phyloP scores from a whole-genome alignment of 2,797 vertebrate genomes.

The Serranus cabrilla region DNA sequence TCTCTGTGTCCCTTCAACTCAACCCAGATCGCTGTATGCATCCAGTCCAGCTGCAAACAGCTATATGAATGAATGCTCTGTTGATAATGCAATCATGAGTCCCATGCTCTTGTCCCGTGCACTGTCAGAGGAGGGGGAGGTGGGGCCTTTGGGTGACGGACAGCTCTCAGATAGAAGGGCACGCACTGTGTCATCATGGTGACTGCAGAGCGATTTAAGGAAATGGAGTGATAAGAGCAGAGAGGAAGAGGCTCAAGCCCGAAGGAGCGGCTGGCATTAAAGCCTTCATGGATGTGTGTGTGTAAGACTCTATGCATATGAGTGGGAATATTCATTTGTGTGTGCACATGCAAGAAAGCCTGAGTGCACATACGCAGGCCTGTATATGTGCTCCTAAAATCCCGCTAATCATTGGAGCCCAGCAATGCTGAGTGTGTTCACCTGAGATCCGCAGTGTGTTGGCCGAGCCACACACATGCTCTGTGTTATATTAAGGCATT shows the following conservation, averaged over 20 bases:
- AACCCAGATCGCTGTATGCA: background rate
- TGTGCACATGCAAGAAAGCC: constrained; percentile 37
- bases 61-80: constrained; percentile 52
- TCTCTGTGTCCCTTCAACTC: background rate
- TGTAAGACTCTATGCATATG: constrained; percentile 43
- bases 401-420: constrained; percentile 24
- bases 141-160: constrained; percentile 62
- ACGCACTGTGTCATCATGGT: constrained; percentile 74
- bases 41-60: constrained; percentile 30
- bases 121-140: constrained; percentile 39
- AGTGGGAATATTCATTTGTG: constrained; percentile 55
- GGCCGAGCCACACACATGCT: constrained; percentile 33
- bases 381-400: constrained; percentile 30
- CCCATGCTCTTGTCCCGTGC: constrained; percentile 43
- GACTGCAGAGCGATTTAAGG: constrained; percentile 74
- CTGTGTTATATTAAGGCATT: constrained; percentile 72
- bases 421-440: constrained; percentile 20
- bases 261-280: constrained; percentile 83
- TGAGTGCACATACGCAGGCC: constrained; percentile 22
- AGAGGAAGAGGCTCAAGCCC: constrained; percentile 76
- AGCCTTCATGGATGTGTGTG: constrained; percentile 51
- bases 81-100: constrained; percentile 48
- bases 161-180: constrained; percentile 75
- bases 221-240: constrained; percentile 83
- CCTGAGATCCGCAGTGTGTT: constrained; percentile 25